These are phyloP conservation scores for Tetrax tetrax DNA, from an alignment of 2,113 vertebrate genomes.

Conservation along the genomic window DNA sequence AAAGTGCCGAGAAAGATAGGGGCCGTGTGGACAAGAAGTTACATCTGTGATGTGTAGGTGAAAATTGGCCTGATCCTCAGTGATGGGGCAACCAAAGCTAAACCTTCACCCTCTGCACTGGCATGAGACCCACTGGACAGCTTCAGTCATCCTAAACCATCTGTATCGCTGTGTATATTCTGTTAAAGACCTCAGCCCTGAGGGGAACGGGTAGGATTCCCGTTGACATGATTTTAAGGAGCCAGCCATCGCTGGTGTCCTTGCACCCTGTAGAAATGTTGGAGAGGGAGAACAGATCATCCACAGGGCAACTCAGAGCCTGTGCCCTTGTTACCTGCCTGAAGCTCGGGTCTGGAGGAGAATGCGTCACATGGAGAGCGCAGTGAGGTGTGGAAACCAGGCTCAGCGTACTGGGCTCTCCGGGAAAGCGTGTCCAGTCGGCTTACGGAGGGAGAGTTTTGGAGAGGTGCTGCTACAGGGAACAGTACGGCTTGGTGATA, in stretches of 20 bases:
- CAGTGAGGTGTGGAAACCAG: neutral
- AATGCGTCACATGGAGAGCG: no score
- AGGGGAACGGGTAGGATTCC: neutral
- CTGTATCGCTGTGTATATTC: neutral
- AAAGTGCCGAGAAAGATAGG: neutral
- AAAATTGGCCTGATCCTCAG: neutral
- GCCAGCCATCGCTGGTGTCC: neutral
- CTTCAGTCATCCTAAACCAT: neutral
- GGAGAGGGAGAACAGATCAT: neutral
- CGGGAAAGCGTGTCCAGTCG: neutral
- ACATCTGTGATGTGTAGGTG: neutral
- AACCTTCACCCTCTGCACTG: neutral
- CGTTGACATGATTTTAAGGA: neutral
- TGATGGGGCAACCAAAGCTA: neutral
- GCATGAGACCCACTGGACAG: neutral
- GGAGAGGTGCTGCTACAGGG: conserved; percentile 17
- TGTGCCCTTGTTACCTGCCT: neutral
- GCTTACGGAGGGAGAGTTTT: neutral
- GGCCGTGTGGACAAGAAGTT: conserved; percentile 4
- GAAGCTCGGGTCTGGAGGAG: neutral
- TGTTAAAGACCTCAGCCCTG: neutral
- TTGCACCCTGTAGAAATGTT: no score
- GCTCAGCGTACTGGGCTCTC: neutral
- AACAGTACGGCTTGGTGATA: neutral
- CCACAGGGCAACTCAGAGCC: neutral